These are phyloP conservation scores for Hassar affinis DNA, from an alignment of 2,113 vertebrate species.

Conservation along the genomic window DNA sequence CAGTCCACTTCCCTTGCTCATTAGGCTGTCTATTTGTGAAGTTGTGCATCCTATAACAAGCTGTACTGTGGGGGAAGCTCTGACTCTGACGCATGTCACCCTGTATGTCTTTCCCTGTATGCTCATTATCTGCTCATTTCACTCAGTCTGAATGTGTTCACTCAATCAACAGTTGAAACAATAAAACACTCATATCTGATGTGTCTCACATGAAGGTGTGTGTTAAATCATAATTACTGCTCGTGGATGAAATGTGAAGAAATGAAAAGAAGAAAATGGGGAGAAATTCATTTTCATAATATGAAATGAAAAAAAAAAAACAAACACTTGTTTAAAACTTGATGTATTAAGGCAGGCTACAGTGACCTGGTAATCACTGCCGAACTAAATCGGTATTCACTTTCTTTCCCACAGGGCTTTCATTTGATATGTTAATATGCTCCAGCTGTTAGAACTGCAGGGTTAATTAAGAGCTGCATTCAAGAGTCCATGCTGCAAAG, in stretches of 20 bases:
- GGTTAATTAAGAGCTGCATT: constrained; percentile 55
- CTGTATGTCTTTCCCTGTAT: background rate
- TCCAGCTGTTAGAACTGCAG: constrained; percentile 58
- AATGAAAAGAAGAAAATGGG: constrained; percentile 35
- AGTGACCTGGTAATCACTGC: constrained; percentile 42
- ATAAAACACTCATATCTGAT: constrained; percentile 14
- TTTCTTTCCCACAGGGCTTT: constrained; percentile 32
- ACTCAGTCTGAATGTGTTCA: constrained; percentile 1
- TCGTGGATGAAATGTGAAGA: constrained; percentile 10
- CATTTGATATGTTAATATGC: constrained; percentile 57
- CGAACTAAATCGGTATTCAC: constrained; percentile 28
- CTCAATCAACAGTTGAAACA: constrained; percentile 34
- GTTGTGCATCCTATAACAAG: no score
- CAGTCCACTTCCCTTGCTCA: background rate
- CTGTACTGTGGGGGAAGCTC: background rate
- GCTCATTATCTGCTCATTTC: constrained; percentile 11
- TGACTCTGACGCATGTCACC: background rate
- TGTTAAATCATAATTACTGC: constrained; percentile 10
- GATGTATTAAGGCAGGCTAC: constrained; percentile 28
- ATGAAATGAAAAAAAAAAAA: constrained; percentile 35
- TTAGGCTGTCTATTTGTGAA: background rate
- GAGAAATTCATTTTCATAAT: constrained; percentile 35
- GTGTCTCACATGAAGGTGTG: constrained; percentile 2
- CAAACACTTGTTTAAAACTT: constrained; percentile 31
- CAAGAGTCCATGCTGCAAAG: constrained; percentile 24